Evolutionary conservation across 2,113 vertebrate species (phyloP), one percentile per base, ranked within the genome.

Genomic region (Cephalopterus ornatus): DNA sequence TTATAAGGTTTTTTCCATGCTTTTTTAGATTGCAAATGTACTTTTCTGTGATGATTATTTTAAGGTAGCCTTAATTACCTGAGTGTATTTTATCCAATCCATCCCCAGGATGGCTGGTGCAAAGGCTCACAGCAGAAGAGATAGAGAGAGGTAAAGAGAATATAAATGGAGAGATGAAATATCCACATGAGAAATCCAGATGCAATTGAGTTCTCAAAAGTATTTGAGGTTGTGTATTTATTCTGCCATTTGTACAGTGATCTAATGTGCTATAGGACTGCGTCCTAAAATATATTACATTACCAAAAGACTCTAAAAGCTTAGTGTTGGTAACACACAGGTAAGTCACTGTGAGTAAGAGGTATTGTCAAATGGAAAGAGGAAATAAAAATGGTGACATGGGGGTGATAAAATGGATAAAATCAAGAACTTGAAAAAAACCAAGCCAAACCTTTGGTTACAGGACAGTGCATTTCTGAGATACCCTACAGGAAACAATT

Each of bases 331-430:
- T 58, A 92, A 49, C 30, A 47, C 21, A 18, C 4, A 92, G 12
- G 3, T 27, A 65, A 61, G 12, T 65, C 72, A 11, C 5, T 35
- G 0, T 73, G 37, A 52, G 41, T 46, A 22, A 44, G 58, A 66
- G 32, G 10, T 62, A 70, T 19, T 83, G 19, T 24, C 49, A 44
- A 49, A 68, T 20, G 24, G n/a, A 47, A 93, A 59, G 37, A 5
- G 22, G 42, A 39, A 62, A 47, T n/a, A 42, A 56, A 28, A 59
- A 18, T 0, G 1, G 27, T 12, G 6, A 12, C 3, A 3, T 17
- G 26, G 8, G 28, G 13, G 8, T 41, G 37, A 19, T 22, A 14
- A 37, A 15, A 17, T 42, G 23, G 11, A 8, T 77, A 35, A 72
- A 74, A 66, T 42, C 5, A 27, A 46, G 47, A 88, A 56, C 39